A percentile compares a stretch with the other conserved stretches of the same genome.
Conservation (phyloP, 2,113 vertebrate genomes). For the Notothenia rossii region DNA sequence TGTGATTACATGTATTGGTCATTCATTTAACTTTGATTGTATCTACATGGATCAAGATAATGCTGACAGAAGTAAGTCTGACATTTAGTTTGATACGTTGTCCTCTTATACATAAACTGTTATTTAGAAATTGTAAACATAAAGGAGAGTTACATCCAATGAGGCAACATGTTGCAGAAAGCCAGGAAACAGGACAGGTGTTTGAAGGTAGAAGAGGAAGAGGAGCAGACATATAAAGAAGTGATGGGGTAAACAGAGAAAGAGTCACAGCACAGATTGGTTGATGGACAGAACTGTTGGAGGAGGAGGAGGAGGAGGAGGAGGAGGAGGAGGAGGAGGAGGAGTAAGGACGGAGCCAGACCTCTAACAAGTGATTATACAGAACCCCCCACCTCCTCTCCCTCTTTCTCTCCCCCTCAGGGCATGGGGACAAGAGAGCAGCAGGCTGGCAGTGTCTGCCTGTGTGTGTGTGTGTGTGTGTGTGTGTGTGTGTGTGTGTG, state of each 20-base stretch:
- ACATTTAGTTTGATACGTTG: background rate
- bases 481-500: conserved; percentile 44
- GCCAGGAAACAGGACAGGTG: background rate
- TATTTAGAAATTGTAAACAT: background rate
- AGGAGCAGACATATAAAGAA: conserved; percentile 27
- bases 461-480: conserved; percentile 34
- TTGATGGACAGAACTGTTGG: conserved; percentile 58
- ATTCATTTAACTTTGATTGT: background rate
- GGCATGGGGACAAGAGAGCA: conserved; percentile 82
- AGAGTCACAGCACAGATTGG: conserved; percentile 38
- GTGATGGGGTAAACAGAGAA: conserved; percentile 27
- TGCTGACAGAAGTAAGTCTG: background rate
- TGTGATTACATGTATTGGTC: background rate
- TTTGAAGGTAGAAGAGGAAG: conserved; percentile 13
- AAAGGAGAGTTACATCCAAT: background rate
- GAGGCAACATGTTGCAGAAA: conserved; percentile 9
- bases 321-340: conserved; percentile 23
- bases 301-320: conserved; percentile 59
- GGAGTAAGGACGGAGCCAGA: conserved; percentile 64
- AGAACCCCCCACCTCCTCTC: conserved; percentile 46
- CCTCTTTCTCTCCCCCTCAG: conserved; percentile 68
- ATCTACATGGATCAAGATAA: background rate
- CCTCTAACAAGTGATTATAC: conserved; percentile 87
- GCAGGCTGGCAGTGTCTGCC: conserved; percentile 74
- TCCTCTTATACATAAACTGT: background rate